These are phyloP conservation scores for Pocillopora damicornis DNA, from an alignment of 64 coral and sea anemone species.

Conservation along the genomic window DNA sequence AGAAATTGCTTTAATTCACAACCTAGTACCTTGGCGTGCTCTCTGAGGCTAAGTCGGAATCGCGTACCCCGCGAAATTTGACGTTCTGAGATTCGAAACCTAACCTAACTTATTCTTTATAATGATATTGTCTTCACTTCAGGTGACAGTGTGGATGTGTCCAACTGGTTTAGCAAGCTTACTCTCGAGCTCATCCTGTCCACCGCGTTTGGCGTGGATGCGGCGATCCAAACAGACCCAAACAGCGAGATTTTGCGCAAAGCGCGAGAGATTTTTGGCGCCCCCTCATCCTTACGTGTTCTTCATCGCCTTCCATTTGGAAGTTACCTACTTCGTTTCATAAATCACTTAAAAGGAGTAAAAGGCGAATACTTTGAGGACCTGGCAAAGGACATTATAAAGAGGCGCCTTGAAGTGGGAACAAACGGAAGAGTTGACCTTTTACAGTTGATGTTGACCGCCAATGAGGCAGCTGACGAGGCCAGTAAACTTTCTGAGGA, in stretches of 20 bases:
- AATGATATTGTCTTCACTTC: not conserved
- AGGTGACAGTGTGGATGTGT: conserved; percentile 35
- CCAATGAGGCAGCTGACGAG: not conserved
- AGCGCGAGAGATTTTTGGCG: conserved; percentile 8
- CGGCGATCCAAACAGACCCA: conserved; percentile 29
- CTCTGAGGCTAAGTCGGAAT: no score
- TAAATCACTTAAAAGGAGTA: not conserved
- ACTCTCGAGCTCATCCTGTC: conserved; percentile 60
- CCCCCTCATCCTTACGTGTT: not conserved
- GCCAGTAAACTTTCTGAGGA: conserved; percentile 39
- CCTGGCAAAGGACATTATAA: not conserved
- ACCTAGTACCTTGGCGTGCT: no score
- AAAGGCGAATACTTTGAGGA: conserved; percentile 5
- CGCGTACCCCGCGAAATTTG: no score
- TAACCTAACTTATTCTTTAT: no score
- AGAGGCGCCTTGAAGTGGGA: not conserved
- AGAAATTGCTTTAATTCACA: no score
- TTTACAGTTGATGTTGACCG: conserved; percentile 43
- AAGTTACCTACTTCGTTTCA: not conserved
- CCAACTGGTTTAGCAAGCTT: conserved; percentile 40
- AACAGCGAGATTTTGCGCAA: conserved; percentile 35
- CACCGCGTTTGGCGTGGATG: conserved; percentile 60
- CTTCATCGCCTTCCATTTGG: not conserved
- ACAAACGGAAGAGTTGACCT: not conserved
- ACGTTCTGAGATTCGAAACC: no score